Evolutionary conservation across 1,140 invertebrate species (phyloP), one percentile per base, ranked within the genome.

Genomic region (Drosophila seguyi): DNA sequence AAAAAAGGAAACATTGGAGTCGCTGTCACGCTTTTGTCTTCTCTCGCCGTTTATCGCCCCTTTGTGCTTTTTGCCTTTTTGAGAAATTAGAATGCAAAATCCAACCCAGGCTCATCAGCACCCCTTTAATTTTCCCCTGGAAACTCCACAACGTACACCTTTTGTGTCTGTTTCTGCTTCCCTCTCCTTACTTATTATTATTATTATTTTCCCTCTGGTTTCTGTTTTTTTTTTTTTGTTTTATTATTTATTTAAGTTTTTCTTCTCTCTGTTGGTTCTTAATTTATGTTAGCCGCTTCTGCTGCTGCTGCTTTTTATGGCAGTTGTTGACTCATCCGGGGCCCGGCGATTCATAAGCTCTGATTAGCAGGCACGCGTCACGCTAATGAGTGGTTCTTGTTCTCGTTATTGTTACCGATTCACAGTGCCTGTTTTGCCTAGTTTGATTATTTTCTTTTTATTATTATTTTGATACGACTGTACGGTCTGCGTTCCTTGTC

Each of bases 341-440:
- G 61, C 34, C 53, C 39, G 57, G 59, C 52, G 80, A 87, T 88
- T 87, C 53, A 79, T 62, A 77, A 75, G 44, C 63, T 88, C 76
- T 84, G 84, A 87, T 87, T 87, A 84, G 84, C 76, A 65, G 80
- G 71, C 84, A 74, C 85, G 84, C 84, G 84, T 88, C 85, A 88
- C 84, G 84, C 84, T 87, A 87, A 87, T 87, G 84, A 80, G 75
- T 63, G 73, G 66, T 57, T 55, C 44, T 62, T 75, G 39, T 75
- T 44, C 38, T 18, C 39, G 34, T 34, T 63, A 16, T 53, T 53
- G 29, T 16, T 36, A 53, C 31, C 20, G 20, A 53, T 53, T 22
- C 50, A 16, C 68, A 38, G 71, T 34, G 36, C 14, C 55, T 59
- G n/a, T n/a, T n/a, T 4, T 50, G 31, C 27, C 31, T 50, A 22